Evolutionary conservation across 2,113 vertebrate species (phyloP).

Genomic region (Donacobius atricapilla): DNA sequence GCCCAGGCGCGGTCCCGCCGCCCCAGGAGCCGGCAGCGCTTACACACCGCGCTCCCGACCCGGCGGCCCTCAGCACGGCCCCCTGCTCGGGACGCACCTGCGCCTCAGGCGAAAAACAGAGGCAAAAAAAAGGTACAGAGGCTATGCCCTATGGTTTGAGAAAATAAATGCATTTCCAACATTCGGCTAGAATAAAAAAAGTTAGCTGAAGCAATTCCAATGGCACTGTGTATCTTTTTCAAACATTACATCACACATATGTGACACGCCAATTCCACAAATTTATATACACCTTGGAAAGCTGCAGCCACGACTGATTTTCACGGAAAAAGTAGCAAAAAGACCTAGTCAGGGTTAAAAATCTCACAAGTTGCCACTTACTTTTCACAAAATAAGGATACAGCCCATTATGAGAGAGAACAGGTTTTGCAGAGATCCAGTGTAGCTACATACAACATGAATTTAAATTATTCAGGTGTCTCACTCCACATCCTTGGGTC

Average conservation of each 20-base stretch:
- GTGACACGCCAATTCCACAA: background rate
- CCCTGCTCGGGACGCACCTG: fast-evolving
- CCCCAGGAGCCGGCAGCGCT: fast-evolving
- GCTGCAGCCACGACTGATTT: background rate
- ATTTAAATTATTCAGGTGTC: background rate
- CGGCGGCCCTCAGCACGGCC: fast-evolving
- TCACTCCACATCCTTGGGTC: background rate
- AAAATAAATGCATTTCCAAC: background rate
- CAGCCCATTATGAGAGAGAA: background rate
- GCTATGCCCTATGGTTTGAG: background rate
- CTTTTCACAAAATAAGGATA: background rate
- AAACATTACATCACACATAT: fast-evolving
- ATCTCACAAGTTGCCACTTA: background rate
- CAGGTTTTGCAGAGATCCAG: background rate
- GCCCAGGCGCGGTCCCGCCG: fast-evolving
- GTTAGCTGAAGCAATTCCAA: background rate
- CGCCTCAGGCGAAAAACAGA: background rate
- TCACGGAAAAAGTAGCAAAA: background rate
- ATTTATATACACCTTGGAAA: background rate
- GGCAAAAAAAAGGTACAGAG: fast-evolving
- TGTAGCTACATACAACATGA: background rate
- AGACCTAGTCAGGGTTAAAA: background rate
- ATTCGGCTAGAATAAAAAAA: background rate
- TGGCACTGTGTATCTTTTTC: background rate
- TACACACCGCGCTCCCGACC: fast-evolving